These are phyloP conservation scores for Lonchura striata DNA, from an alignment of 2,113 vertebrate genomes.

Conservation along the genomic window DNA sequence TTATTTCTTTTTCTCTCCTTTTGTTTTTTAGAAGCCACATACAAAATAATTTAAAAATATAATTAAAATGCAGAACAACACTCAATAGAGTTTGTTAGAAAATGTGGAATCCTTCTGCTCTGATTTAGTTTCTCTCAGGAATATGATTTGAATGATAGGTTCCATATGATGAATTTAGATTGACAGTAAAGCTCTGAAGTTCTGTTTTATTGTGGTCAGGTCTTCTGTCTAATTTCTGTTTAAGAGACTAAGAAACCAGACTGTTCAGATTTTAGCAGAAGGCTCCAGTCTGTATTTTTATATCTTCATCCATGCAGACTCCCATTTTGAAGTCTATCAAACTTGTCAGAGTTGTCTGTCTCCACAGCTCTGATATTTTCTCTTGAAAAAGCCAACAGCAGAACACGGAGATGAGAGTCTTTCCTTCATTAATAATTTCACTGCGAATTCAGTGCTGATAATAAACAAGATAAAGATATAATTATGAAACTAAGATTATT, in stretches of 20 bases:
- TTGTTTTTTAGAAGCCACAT: neutral
- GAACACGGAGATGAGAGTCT: neutral
- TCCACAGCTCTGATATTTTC: neutral
- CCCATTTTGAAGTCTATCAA: neutral
- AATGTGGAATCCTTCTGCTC: neutral
- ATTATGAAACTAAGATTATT: neutral
- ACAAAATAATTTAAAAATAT: neutral
- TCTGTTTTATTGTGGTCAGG: neutral
- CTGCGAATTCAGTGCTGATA: neutral
- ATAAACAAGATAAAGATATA: neutral
- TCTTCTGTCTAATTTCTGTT: neutral
- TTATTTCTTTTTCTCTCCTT: neutral
- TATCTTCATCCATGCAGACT: neutral
- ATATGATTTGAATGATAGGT: neutral
- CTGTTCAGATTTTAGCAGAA: slow-evolving; percentile 5
- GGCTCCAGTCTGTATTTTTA: neutral
- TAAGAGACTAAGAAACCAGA: neutral
- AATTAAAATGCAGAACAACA: neutral
- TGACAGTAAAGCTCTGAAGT: neutral
- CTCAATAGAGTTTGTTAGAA: neutral
- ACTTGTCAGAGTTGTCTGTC: neutral
- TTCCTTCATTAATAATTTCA: neutral
- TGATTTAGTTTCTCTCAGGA: neutral
- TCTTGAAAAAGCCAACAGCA: neutral
- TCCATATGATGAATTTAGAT: neutral